Percentiles rank a stretch among this genome's conserved stretches.
These are phyloP conservation scores for Mormyrus proboscirostris DNA, from an alignment of 2,797 vertebrate species.

Conservation along the genomic window DNA sequence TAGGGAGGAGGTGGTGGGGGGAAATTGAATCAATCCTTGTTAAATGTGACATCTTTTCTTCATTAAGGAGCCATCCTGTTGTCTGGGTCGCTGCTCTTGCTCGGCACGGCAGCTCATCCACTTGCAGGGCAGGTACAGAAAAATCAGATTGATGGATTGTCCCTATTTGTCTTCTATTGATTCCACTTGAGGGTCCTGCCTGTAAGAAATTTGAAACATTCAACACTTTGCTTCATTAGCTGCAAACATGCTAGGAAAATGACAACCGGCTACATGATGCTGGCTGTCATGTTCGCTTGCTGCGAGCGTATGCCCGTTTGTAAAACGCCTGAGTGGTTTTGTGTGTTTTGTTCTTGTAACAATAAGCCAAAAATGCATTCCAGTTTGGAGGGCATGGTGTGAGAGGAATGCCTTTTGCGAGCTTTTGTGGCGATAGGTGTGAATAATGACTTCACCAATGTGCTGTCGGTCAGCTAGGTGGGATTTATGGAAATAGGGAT, in stretches of 20 bases:
- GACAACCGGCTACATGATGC: background rate
- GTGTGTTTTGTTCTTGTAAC: background rate
- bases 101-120: background rate
- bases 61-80: constrained; percentile 21
- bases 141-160: constrained; percentile 17
- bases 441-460: background rate
- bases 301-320: background rate
- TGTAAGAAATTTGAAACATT: constrained; percentile 14
- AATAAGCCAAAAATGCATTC: background rate
- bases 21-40: constrained; percentile 22
- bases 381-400: background rate
- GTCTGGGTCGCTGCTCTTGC: constrained; percentile 10
- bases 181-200: constrained; percentile 33
- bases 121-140: constrained; percentile 18
- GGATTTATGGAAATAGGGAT: background rate
- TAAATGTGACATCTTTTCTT: constrained; percentile 3
- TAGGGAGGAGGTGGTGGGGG: background rate
- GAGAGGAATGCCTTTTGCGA: background rate
- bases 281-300: background rate
- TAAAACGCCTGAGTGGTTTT: background rate
- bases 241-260: background rate
- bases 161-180: constrained; percentile 20
- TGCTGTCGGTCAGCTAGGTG: background rate
- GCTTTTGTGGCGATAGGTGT: background rate
- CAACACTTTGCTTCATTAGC: constrained; percentile 20